A percentile compares a stretch with the other conserved stretches of the same genome.
Evolutionary conservation across 2,113 vertebrate species (phyloP).

Genomic region (Centropus unirufus): DNA sequence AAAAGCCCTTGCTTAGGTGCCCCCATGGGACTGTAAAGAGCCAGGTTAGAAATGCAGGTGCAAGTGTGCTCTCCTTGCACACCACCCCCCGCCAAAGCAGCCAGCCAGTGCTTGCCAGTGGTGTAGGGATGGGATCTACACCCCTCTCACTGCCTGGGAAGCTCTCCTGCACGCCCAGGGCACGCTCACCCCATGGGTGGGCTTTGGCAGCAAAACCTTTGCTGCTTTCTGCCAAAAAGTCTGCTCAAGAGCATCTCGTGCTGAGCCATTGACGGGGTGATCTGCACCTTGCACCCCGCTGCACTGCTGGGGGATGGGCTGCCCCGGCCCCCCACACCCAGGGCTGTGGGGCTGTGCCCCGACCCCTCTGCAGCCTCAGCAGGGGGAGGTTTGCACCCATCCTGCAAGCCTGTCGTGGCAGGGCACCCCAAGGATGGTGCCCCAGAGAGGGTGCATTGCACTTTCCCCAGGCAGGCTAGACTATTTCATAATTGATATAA

Average conservation of each 20-base stretch:
- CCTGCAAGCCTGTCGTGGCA: neutral
- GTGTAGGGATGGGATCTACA: neutral
- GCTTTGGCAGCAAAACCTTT: neutral
- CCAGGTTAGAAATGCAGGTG: neutral
- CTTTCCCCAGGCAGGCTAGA: rapidly evolving
- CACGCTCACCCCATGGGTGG: rapidly evolving
- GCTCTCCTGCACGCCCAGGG: neutral
- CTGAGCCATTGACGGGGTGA: rapidly evolving
- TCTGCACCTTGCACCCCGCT: rapidly evolving
- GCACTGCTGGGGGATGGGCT: rapidly evolving
- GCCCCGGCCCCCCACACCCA: neutral
- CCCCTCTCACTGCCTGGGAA: rapidly evolving
- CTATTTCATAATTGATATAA: neutral
- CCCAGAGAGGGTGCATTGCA: rapidly evolving
- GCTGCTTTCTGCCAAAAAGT: neutral
- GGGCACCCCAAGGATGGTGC: rapidly evolving
- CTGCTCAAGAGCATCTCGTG: rapidly evolving
- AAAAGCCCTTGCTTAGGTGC: neutral
- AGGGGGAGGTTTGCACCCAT: neutral
- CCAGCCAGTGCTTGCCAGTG: rapidly evolving
- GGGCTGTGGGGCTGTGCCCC: rapidly evolving
- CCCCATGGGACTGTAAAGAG: neutral
- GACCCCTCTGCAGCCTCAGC: neutral
- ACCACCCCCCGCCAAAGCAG: neutral
- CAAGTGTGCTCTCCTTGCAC: neutral